phyloP scores from a whole-genome alignment of 1,140 invertebrate species.

The Drosophila gunungcola region DNA sequence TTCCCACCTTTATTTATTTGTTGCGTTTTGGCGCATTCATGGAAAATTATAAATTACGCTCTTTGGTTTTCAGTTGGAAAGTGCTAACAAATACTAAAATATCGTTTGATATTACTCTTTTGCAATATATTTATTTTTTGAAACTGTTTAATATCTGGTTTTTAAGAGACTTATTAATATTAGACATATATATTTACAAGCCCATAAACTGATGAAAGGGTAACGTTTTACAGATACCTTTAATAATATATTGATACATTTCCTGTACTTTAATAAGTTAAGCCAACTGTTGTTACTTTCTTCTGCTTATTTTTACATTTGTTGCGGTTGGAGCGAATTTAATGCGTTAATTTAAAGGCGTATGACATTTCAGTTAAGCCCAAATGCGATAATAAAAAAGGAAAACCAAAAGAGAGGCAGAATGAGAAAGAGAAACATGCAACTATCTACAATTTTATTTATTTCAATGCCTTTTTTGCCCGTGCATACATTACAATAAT shows the following conservation, averaged over 20 bases:
- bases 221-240: slow-evolving; percentile 1
- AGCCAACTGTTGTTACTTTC: slow-evolving; percentile 17
- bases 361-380: slow-evolving; percentile 71
- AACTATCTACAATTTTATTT: slow-evolving; percentile 64
- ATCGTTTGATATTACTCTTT: slow-evolving; percentile 12
- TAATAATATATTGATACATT: not conserved
- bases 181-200: not conserved
- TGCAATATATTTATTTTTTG: too few species aligned
- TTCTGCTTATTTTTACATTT: slow-evolving; percentile 41
- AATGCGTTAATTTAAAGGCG: slow-evolving; percentile 66
- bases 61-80: slow-evolving; percentile 13
- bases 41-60: slow-evolving; percentile 46
- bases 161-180: too few species aligned
- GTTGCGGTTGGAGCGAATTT: slow-evolving; percentile 66
- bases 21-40: slow-evolving; percentile 25
- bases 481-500: slow-evolving; percentile 38
- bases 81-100: slow-evolving; percentile 31
- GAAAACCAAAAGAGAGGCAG: not conserved
- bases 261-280: slow-evolving; percentile 10
- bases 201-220: slow-evolving; percentile 1
- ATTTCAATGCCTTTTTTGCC: slow-evolving; percentile 48
- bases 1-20: slow-evolving; percentile 11
- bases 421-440: slow-evolving; percentile 2
- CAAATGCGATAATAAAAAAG: slow-evolving; percentile 55
- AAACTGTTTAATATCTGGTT: too few species aligned